Conservation (phyloP, 1,140 invertebrate species). For the Pomacea maculata region DNA sequence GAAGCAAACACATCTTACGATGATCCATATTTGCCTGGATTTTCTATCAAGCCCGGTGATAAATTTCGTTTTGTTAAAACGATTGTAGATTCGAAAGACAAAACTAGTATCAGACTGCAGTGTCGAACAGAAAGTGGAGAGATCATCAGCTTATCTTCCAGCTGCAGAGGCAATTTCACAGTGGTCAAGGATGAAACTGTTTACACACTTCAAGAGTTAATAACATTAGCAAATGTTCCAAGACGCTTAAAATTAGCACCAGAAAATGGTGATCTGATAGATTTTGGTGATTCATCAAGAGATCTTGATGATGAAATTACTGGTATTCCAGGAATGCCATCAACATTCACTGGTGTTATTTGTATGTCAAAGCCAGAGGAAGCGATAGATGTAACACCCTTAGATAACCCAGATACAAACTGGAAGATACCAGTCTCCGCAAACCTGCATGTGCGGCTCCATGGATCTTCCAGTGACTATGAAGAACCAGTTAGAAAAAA, state of each 20-base stretch:
- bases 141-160: slow-evolving; percentile 19
- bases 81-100: slow-evolving; percentile 19
- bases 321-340: slow-evolving; percentile 12
- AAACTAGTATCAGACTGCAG: slow-evolving; percentile 16
- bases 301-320: not conserved
- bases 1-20: slow-evolving; percentile 35
- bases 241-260: slow-evolving; percentile 22
- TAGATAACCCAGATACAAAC: slow-evolving; percentile 21
- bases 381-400: slow-evolving; percentile 24
- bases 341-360: slow-evolving; percentile 25
- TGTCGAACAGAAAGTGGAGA: slow-evolving; percentile 24
- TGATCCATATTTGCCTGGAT: slow-evolving; percentile 36
- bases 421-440: slow-evolving; percentile 27
- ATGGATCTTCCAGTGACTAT: slow-evolving; percentile 24
- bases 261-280: slow-evolving; percentile 13
- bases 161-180: slow-evolving; percentile 30
- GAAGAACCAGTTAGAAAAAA: slow-evolving; percentile 28
- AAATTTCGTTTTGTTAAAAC: slow-evolving; percentile 28
- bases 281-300: not conserved
- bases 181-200: slow-evolving; percentile 19
- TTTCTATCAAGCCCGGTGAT: slow-evolving; percentile 34
- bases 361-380: slow-evolving; percentile 23
- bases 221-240: slow-evolving; percentile 32
- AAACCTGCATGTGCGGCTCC: slow-evolving; percentile 23
- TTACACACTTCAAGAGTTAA: slow-evolving; percentile 32